phyloP scores from a whole-genome alignment of 2,797 vertebrate species.

The Gadopsis marmoratus region DNA sequence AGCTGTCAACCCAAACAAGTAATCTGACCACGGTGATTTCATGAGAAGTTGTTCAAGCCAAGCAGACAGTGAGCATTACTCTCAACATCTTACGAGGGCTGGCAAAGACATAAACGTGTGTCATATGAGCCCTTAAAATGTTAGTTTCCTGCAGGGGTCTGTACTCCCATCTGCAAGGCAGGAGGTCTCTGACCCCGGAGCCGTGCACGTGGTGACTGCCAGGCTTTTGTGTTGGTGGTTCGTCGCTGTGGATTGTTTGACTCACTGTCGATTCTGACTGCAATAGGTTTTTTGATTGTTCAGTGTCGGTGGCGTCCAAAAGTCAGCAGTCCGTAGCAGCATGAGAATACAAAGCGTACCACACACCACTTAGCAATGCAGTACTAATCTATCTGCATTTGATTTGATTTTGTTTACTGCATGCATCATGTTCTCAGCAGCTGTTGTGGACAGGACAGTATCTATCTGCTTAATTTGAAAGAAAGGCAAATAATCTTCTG shows the following conservation, averaged over 20 bases:
- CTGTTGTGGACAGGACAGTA: too few species aligned
- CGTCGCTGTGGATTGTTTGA: conserved; percentile 54
- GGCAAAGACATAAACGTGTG: neutral
- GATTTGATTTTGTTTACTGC: neutral
- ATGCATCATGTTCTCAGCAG: neutral
- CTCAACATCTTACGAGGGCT: neutral
- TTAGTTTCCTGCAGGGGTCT: neutral
- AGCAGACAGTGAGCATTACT: too few species aligned
- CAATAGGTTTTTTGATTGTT: conserved; percentile 70
- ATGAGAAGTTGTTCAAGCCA: neutral
- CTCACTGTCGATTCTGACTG: conserved; percentile 57
- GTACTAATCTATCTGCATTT: neutral
- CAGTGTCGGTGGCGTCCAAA: conserved; percentile 43
- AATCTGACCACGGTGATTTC: neutral
- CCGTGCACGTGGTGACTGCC: conserved; percentile 16
- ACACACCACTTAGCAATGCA: neutral
- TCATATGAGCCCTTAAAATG: neutral
- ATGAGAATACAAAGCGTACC: conserved; percentile 53
- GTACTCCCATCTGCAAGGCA: conserved; percentile 28
- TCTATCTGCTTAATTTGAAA: neutral
- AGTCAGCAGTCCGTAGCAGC: conserved; percentile 63
- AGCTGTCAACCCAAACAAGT: neutral
- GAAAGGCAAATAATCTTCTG: too few species aligned
- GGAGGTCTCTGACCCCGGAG: conserved; percentile 39
- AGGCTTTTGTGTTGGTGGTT: conserved; percentile 55